Evolutionary conservation across 2,797 vertebrate species (phyloP).

Genomic region (Poecile montanus): DNA sequence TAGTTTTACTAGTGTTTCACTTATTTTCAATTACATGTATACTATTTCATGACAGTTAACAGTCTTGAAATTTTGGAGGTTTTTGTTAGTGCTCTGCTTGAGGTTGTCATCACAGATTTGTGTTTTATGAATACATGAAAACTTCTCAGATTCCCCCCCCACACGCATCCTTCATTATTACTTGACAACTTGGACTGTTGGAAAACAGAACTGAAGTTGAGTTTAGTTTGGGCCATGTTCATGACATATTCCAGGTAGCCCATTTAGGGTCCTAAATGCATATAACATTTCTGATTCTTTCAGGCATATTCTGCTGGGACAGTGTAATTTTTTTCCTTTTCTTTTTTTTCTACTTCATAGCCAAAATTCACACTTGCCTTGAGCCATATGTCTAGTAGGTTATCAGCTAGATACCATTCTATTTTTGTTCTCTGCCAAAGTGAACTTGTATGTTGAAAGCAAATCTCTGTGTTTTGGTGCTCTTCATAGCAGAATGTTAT

Average conservation of each 20-base stretch:
- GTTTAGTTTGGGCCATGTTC: background rate
- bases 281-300: background rate
- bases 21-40: background rate
- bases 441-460: background rate
- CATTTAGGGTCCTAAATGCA: background rate
- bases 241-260: background rate
- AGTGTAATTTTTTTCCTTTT: background rate
- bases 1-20: background rate
- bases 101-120: background rate
- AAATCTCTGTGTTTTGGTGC: background rate
- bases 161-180: background rate
- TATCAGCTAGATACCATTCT: background rate
- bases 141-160: background rate
- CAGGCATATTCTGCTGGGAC: background rate
- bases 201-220: background rate
- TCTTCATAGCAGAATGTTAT: background rate
- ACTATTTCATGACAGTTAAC: background rate
- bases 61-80: background rate
- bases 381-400: background rate
- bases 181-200: background rate
- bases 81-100: background rate
- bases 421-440: background rate
- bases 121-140: background rate
- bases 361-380: background rate
- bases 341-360: background rate